These are phyloP conservation scores for Ciconia boyciana DNA, from an alignment of 2,113 vertebrate species.

Conservation along the genomic window DNA sequence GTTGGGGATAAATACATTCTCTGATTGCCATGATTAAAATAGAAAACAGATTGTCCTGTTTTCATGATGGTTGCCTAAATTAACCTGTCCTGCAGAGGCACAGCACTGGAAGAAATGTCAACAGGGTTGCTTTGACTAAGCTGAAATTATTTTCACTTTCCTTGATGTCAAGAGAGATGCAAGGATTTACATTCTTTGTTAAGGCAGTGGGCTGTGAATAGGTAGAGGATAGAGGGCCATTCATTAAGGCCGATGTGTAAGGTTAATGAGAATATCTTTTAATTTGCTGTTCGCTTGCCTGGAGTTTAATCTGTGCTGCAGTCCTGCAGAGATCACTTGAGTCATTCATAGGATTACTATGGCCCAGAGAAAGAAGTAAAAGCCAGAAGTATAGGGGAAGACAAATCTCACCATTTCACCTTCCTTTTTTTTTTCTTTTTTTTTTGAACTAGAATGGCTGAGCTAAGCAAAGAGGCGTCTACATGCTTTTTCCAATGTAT, in stretches of 20 bases:
- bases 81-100: background rate
- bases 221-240: background rate
- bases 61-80: background rate
- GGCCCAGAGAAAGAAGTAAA: background rate
- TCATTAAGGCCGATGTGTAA: background rate
- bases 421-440: background rate
- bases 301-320: background rate
- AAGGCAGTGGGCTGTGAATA: background rate
- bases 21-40: background rate
- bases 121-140: background rate
- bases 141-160: background rate
- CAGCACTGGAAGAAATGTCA: background rate
- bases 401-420: background rate
- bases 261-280: background rate
- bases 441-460: background rate
- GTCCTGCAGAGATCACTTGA: background rate
- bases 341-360: background rate
- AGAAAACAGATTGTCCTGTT: background rate
- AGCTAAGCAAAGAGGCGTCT: background rate
- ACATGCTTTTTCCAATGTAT: background rate
- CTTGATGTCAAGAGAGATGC: background rate
- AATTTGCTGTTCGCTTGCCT: background rate
- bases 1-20: background rate
- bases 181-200: background rate
- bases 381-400: background rate